Base-by-base conservation (phyloP, 2,113 vertebrate species). In the Piprites chloris region DNA sequence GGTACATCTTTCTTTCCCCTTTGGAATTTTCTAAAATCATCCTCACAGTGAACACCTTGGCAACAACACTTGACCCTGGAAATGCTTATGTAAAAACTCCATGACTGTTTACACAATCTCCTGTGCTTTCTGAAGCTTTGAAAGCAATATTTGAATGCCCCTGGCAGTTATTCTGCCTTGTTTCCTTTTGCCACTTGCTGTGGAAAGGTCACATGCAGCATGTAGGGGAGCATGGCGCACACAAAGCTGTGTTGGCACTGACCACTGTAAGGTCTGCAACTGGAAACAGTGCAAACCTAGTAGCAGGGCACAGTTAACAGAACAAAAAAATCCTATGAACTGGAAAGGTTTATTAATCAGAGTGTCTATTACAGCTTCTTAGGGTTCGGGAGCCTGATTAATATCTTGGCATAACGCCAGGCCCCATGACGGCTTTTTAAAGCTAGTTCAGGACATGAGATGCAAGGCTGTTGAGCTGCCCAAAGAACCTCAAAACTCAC, bases 191-290 rank as follows among this genome's bases (percentile, higher is more conserved):
- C 28, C 39, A 35, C 20, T 46, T 49, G 6, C 16, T 22, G 14
- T 17, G 61, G 76, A 30, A 91, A 58, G 13, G 24, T 85, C 44
- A 37, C 26, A 26, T 0, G 1, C 26, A 85, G 16, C 26, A 16
- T 0, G 2, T 19, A 59, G n/a, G 9, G 17, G 21, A 59, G 20
- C 26, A 33, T 3, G 6, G 5, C n/a, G 27, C 19, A 33, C 33
- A 23, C 2, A 11, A 3, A 44, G 37, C 17, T 30, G 8, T 22
- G 15, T 23, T 52, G 69, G 39, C 56, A 17, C 39, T 63, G 66
- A 21, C 12, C 0, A 5, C 35, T 74, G 22, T 39, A 74, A 55
- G 26, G 4, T 55, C 55, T 93, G 35, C 33, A 67, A 0, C 0
- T 32, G 35, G 39, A 79, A 71, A 27, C 2, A 33, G 21, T 33